Evolutionary conservation across 1,140 invertebrate genomes (phyloP).

Genomic region (Cyclargus thomasi): DNA sequence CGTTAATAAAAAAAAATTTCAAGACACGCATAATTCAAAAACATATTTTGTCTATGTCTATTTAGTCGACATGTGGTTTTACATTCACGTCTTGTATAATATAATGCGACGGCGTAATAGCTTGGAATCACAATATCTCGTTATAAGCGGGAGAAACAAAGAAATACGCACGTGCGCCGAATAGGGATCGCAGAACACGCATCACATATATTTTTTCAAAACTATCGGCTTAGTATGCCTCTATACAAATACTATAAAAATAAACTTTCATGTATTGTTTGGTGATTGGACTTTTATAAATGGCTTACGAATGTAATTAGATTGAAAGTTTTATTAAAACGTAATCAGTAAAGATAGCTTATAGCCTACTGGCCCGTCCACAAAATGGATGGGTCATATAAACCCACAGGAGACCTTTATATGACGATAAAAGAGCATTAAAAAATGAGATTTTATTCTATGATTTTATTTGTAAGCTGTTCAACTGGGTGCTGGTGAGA

Average conservation of each 20-base stretch:
- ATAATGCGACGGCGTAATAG: conserved; percentile 63
- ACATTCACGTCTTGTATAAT: conserved; percentile 58
- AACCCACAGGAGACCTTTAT: too few species aligned
- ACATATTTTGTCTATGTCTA: too few species aligned
- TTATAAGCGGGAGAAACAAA: conserved; percentile 70
- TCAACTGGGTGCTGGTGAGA: too few species aligned
- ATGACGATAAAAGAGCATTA: too few species aligned
- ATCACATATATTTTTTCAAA: conserved; percentile 34
- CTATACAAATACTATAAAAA: conserved; percentile 1
- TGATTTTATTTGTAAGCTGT: too few species aligned
- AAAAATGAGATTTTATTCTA: too few species aligned
- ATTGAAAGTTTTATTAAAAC: too few species aligned
- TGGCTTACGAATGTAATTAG: background rate
- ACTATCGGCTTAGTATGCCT: conserved; percentile 8
- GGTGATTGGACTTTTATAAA: conserved; percentile 7
- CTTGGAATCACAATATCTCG: conserved; percentile 71
- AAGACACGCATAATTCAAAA: too few species aligned
- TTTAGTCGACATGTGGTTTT: conserved; percentile 36
- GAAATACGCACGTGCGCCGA: conserved; percentile 59
- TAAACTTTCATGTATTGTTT: conserved; percentile 15
- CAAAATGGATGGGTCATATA: too few species aligned
- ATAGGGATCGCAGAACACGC: conserved; percentile 35
- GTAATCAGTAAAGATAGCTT: too few species aligned
- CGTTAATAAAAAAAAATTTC: too few species aligned
- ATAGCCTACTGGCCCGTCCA: too few species aligned